A percentile compares a stretch with the other conserved stretches of the same genome.
These are phyloP conservation scores for Hyperoplus lanceolatus DNA, from an alignment of 2,797 vertebrate genomes.

Conservation along the genomic window DNA sequence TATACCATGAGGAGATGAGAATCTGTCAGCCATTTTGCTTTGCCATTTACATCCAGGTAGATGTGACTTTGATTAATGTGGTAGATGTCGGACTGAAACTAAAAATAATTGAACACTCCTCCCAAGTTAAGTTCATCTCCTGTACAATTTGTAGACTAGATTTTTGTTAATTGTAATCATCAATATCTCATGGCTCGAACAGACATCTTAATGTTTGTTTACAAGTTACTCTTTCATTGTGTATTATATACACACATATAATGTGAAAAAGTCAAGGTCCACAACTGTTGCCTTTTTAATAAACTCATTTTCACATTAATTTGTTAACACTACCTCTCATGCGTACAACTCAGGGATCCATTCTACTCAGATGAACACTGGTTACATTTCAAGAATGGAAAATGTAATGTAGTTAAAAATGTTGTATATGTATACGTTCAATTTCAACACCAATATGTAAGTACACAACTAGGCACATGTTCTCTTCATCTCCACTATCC, in stretches of 20 bases:
- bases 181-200: not conserved
- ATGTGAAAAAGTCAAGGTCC: conserved; percentile 21
- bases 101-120: not conserved
- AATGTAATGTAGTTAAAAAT: conserved; percentile 4
- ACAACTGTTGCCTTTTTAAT: not conserved
- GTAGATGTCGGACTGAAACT: no score
- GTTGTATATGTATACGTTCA: not conserved
- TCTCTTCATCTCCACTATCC: not conserved
- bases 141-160: not conserved
- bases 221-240: not conserved
- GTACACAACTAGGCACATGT: not conserved
- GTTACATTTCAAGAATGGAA: conserved; percentile 11
- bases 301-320: conserved; percentile 11
- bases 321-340: conserved; percentile 12
- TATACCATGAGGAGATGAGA: not conserved
- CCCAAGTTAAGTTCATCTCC: not conserved
- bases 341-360: not conserved
- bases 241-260: not conserved
- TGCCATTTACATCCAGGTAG: not conserved
- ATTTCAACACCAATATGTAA: not conserved
- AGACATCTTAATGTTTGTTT: not conserved
- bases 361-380: not conserved
- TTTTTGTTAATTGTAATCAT: not conserved
- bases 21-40: not conserved
- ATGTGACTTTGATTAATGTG: no score